Percentiles rank a stretch among this genome's conserved stretches.
Evolutionary conservation across 2,797 vertebrate genomes (phyloP).

Genomic region (Sorex maritimensis): DNA sequence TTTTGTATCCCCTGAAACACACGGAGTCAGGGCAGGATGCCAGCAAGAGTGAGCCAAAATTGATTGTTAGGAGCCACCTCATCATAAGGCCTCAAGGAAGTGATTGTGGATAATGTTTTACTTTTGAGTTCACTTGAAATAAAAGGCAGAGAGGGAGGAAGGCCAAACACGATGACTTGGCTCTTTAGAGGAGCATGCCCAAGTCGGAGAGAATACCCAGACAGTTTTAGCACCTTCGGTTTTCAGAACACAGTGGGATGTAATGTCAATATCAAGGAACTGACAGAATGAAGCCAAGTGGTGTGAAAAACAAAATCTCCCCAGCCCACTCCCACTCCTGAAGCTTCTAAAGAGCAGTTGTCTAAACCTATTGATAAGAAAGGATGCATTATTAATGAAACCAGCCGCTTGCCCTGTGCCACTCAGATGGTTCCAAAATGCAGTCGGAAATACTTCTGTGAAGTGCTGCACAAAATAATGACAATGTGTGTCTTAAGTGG

Average conservation of each 20-base stretch:
- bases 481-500: constrained; percentile 93
- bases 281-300: constrained; percentile 92
- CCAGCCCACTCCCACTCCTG: constrained; percentile 87
- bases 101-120: constrained; percentile 38
- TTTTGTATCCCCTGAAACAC: background rate
- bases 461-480: constrained; percentile 91
- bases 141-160: background rate
- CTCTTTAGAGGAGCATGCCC: constrained; percentile 85
- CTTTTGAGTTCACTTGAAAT: constrained; percentile 71
- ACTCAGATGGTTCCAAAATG: constrained; percentile 93
- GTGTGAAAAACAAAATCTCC: constrained; percentile 86
- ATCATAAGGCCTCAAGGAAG: constrained; percentile 69
- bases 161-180: constrained; percentile 59
- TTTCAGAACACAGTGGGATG: constrained; percentile 91
- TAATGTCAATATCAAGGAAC: constrained; percentile 93
- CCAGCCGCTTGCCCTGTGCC: constrained; percentile 91
- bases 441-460: constrained; percentile 91
- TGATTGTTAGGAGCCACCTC: constrained; percentile 20
- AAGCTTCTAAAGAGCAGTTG: constrained; percentile 94
- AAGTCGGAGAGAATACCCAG: constrained; percentile 85
- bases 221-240: constrained; percentile 89
- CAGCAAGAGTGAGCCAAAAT: background rate
- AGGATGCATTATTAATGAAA: constrained; percentile 95
- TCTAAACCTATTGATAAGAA: constrained; percentile 95
- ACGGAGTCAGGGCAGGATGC: background rate